Evolutionary conservation across 2,797 vertebrate species (phyloP).

Genomic region (Cuniculus paca): DNA sequence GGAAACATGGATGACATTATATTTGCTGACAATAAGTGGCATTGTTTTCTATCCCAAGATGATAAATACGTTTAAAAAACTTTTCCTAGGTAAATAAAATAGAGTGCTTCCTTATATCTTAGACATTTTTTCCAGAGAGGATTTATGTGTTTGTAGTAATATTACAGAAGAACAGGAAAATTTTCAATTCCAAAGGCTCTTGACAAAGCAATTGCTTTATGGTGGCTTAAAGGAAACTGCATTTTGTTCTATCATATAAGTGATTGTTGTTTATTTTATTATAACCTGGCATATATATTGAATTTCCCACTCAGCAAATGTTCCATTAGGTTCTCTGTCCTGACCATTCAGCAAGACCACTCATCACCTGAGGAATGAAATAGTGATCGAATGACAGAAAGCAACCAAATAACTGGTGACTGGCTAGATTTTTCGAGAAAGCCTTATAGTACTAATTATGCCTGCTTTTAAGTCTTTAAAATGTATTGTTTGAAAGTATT

Average conservation of each 20-base stretch:
- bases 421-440: background rate
- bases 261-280: constrained; percentile 32
- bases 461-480: background rate
- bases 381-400: constrained; percentile 9
- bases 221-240: constrained; percentile 22
- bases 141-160: constrained; percentile 47
- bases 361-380: constrained; percentile 34
- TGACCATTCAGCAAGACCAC: background rate
- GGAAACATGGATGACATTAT: constrained; percentile 21
- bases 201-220: constrained; percentile 54
- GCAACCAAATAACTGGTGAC: background rate
- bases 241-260: constrained; percentile 51
- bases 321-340: background rate
- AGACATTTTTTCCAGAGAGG: background rate
- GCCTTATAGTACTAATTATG: background rate
- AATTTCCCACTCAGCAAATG: constrained; percentile 34
- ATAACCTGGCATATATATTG: constrained; percentile 39
- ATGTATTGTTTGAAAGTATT: constrained; percentile 21
- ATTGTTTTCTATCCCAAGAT: constrained; percentile 21
- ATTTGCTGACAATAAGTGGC: constrained; percentile 27
- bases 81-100: constrained; percentile 55
- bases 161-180: constrained; percentile 38
- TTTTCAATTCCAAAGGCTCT: constrained; percentile 36
- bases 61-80: constrained; percentile 64
- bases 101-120: constrained; percentile 27